phyloP scores from a whole-genome alignment of 2,888 invertebrate species.

The Pristionchus mayeri region DNA sequence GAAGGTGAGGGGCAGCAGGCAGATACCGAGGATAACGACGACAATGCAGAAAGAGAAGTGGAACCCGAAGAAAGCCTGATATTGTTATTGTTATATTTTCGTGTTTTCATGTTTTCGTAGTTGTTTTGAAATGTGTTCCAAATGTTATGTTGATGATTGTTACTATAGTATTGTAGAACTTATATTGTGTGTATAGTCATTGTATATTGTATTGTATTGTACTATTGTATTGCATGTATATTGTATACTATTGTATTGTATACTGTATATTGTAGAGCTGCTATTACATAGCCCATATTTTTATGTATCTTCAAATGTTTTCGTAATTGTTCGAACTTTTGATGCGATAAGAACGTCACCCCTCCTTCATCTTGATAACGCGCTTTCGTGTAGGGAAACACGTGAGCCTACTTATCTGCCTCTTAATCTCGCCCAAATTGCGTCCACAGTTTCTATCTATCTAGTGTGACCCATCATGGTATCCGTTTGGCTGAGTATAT shows the following conservation, averaged over 20 bases:
- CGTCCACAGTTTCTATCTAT: constrained; percentile 11
- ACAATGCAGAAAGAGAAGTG: constrained; percentile 70
- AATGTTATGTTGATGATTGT: too few relatives aligned
- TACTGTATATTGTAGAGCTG: too few relatives aligned
- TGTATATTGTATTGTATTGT: background rate
- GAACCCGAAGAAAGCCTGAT: constrained; percentile 60
- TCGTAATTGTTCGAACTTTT: too few relatives aligned
- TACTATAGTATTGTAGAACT: too few relatives aligned
- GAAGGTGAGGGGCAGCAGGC: constrained; percentile 71
- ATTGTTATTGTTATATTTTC: background rate
- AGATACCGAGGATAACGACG: constrained; percentile 68
- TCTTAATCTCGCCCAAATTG: background rate
- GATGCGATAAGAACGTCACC: background rate
- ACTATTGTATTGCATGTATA: constrained; percentile 1
- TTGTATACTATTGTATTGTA: too few relatives aligned
- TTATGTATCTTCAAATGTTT: too few relatives aligned
- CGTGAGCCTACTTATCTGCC: constrained; percentile 14
- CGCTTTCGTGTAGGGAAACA: background rate
- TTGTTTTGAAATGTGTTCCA: too few relatives aligned
- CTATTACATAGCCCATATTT: too few relatives aligned
- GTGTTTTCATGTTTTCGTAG: too few relatives aligned
- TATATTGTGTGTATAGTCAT: background rate
- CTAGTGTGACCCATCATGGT: constrained; percentile 23
- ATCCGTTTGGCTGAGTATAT: too few relatives aligned
- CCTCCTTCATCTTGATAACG: background rate